Evolutionary conservation across 2,113 vertebrate genomes (phyloP), one percentile per base, ranked within the genome.

Genomic region (Psittacus erithacus): DNA sequence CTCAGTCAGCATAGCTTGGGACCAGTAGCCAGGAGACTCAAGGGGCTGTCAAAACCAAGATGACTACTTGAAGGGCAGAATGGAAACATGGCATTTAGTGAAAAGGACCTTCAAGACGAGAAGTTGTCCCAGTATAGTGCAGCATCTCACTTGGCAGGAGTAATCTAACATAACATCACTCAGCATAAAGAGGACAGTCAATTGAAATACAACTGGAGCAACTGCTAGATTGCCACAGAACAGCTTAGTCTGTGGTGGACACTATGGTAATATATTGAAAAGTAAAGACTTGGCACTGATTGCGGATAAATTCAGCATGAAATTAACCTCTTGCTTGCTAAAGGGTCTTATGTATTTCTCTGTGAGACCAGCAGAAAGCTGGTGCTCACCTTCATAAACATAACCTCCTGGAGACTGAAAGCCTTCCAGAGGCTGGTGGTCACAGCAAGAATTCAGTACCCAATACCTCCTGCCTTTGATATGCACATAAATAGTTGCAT

Each of bases 11-110:
- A n/a, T 7, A 53, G 70, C 35, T 11, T 81, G 69, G 47, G 62
- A 76, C 8, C n/a, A 38, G 43, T 1, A 64, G n/a, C 47, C 62
- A 23, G 13, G 55, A 35, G 31, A 77, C 23, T 35, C 9, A 6
- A 80, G 52, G 10, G 25, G 15, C 38, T 52, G 8, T 23, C 89
- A 94, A 64, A 87, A 77, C 1, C 38, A 31, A 62, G 69, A 73
- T 7, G 31, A 62, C 10, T 16, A 22, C 35, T 65, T 41, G 69
- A 67, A 55, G 47, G 11, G 25, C 20, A 64, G 57, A 71, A 17
- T 5, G 11, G n/a, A 62, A 82, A 81, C 27, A 24, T 0, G 0
- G 0, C 22, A 28, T 3, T n/a, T 41, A 14, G 8, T 5, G 47
- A 25, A 62, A 68, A 82, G 15, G 14, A 33, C 18, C 28, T 53